These are phyloP conservation scores for Eretmodus cyanostictus DNA, from an alignment of 2,113 vertebrate species.

Conservation along the genomic window DNA sequence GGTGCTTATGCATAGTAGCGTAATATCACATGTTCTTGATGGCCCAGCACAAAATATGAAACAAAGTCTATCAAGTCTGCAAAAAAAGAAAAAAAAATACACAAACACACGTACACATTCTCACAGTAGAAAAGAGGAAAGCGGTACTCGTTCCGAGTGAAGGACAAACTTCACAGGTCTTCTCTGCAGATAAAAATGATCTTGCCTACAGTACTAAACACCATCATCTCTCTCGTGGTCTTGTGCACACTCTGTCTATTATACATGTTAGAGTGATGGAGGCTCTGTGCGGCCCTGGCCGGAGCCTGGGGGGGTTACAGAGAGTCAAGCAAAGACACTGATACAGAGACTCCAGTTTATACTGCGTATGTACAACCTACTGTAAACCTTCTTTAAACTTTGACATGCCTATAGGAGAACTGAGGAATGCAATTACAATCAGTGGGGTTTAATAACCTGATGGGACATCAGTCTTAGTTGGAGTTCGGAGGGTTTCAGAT, in stretches of 20 bases:
- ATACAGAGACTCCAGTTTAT: constrained; percentile 52
- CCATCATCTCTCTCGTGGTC: neutral
- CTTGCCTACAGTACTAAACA: constrained; percentile 9
- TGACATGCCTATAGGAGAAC: constrained; percentile 6
- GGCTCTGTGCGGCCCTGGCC: neutral
- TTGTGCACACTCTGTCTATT: constrained; percentile 30
- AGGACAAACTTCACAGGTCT: constrained; percentile 32
- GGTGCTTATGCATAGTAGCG: constrained; percentile 44
- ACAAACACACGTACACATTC: constrained; percentile 43
- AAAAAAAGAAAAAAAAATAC: neutral
- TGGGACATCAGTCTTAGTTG: neutral
- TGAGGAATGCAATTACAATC: constrained; percentile 20
- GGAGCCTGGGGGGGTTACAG: constrained; percentile 28
- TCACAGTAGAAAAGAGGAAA: constrained; percentile 55
- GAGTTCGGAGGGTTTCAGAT: neutral
- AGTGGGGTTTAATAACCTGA: neutral
- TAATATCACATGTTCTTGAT: neutral
- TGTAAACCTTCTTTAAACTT: constrained; percentile 20
- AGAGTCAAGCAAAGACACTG: constrained; percentile 52
- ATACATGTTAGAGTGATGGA: constrained; percentile 25
- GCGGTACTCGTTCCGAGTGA: constrained; percentile 10
- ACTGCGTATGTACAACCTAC: constrained; percentile 43
- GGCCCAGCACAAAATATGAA: constrained; percentile 36
- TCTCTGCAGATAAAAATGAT: constrained; percentile 11
- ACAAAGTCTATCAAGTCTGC: constrained; percentile 33